Conservation (phyloP, 2,113 vertebrate species). For the Phaethornis superciliosus region DNA sequence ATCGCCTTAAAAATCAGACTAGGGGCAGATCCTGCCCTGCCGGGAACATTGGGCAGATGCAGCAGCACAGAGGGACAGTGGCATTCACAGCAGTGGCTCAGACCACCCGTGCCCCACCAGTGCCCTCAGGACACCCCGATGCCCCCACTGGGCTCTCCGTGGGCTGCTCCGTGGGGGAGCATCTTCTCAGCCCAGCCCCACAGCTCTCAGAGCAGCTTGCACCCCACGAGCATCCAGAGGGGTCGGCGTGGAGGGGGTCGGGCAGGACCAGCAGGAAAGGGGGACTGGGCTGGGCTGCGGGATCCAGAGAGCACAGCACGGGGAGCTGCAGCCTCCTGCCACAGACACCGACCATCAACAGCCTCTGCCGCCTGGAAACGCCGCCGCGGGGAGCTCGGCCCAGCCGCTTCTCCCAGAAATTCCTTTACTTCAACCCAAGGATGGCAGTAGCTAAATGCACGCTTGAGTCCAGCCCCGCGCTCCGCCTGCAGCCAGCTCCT, state of each 20-base stretch:
- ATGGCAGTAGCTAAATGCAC: background rate
- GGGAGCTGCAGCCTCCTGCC: too few species aligned
- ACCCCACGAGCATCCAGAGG: accelerated
- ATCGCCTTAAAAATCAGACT: too few species aligned
- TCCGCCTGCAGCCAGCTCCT: background rate
- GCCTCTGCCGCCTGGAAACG: background rate
- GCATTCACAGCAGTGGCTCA: background rate
- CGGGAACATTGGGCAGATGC: accelerated
- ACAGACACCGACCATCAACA: background rate
- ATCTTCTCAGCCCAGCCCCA: background rate
- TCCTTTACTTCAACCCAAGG: background rate
- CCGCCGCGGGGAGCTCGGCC: background rate
- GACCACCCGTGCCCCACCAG: background rate
- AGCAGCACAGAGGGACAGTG: accelerated
- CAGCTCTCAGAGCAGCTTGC: accelerated
- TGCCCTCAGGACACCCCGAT: background rate
- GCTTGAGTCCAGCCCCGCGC: background rate
- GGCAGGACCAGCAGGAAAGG: background rate
- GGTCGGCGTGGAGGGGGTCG: too few species aligned
- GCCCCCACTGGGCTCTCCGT: background rate
- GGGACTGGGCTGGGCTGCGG: accelerated
- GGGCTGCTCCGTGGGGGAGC: background rate
- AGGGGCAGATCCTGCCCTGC: background rate
- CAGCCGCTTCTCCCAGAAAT: background rate
- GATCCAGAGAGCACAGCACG: background rate